Base-by-base conservation (phyloP, 23 tunicate genomes). In the Oikopleura dioica region DNA sequence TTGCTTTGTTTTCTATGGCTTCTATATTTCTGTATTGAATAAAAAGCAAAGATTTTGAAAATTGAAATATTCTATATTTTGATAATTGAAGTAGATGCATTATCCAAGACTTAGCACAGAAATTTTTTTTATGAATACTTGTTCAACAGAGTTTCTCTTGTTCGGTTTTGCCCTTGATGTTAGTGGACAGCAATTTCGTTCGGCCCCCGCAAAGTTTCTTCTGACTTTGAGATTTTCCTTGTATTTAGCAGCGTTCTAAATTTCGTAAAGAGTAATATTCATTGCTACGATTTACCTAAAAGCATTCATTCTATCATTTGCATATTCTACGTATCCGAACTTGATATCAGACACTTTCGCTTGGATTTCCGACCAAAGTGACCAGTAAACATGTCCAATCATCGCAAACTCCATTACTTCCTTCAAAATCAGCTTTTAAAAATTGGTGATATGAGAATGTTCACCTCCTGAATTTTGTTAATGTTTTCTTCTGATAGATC, bases 291-390 rank as follows among this genome's bases (percentile, higher is more conserved):
- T 9, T 44, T 44, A 9, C 16, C 16, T 63, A 78, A 5, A 1
- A 78, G 24, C n/a, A 16, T 34, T 26, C 80, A 0, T 51, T 16
- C 59, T 35, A 36, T 4, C n/a, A 32, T 59, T 9, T 35, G 50
- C 31, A 36, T 86, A 68, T 72, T 81, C 87, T 81, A 89, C 24
- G 78, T 89, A 89, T 37, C 87, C 96, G 51, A 89, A 89, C 31
- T 79, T 78, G 35, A 89, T 89, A 68, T 82, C 86, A 35, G 96
- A 89, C 75, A 89, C 87, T 77, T 89, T 95, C 1, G 96, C 96
- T 69, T 89, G 96, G 34, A 83, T 78, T 0, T 85, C 84, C 34
- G 92, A 85, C 96, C 96, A 89, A 31, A 89, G 78, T 2, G 87
- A 79, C 96, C 96, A 89, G 68, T 85, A 89, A 32, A 89, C 1